Percentiles rank a stretch among this genome's conserved stretches.
Evolutionary conservation across 2,888 invertebrate species (phyloP).

Genomic region (Himalopsyche japonica): DNA sequence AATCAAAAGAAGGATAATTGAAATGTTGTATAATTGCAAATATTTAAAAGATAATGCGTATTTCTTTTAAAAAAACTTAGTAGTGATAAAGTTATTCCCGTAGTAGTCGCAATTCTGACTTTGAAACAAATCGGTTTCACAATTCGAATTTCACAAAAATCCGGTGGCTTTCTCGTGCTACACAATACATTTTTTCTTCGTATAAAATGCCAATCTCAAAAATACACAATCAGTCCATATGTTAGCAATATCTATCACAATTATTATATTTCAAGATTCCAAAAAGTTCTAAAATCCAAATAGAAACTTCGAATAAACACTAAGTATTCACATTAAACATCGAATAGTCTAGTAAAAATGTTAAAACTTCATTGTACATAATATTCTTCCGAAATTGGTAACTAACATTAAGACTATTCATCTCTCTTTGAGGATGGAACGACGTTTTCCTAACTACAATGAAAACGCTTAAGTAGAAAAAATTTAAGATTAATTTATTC

Average conservation of each 20-base stretch:
- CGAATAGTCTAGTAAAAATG: constrained; percentile 3
- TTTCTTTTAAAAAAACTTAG: no score
- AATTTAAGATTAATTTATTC: not conserved
- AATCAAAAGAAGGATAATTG: no score
- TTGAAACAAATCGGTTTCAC: no score
- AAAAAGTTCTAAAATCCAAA: constrained; percentile 26
- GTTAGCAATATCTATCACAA: constrained; percentile 30
- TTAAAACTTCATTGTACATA: constrained; percentile 14
- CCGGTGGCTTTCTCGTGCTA: not conserved
- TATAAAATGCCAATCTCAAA: constrained; percentile 35
- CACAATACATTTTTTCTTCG: constrained; percentile 5
- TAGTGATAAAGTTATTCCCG: no score
- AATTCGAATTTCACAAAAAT: not conserved
- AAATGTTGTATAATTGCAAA: no score
- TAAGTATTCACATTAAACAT: constrained; percentile 17
- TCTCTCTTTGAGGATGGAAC: constrained; percentile 17
- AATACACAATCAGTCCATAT: constrained; percentile 37
- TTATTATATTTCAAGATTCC: constrained; percentile 25
- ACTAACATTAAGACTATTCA: constrained; percentile 9
- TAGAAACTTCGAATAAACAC: constrained; percentile 20
- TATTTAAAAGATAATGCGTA: no score
- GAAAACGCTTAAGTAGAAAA: constrained; percentile 8
- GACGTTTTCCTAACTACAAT: constrained; percentile 16
- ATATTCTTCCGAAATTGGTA: constrained; percentile 7
- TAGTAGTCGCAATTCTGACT: no score